Percentiles rank a stretch among this genome's conserved stretches.
Conservation (phyloP, 2,113 vertebrate genomes). For the Hiodon alosoides region DNA sequence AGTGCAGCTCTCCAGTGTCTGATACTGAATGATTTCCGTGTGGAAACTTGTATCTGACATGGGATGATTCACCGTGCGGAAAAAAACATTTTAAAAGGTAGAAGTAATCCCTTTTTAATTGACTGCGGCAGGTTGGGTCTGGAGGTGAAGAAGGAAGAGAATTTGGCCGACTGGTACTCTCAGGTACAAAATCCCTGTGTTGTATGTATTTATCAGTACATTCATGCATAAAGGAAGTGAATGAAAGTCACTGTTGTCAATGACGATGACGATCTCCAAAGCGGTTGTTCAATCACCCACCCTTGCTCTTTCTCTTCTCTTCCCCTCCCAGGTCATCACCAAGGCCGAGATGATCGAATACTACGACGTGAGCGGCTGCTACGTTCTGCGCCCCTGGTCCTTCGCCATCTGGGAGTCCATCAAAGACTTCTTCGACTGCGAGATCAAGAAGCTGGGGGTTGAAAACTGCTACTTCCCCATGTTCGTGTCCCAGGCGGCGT, state of each 20-base stretch:
- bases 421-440: conserved; percentile 83
- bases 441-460: conserved; percentile 93
- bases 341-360: conserved; percentile 98
- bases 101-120: conserved; percentile 10
- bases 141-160: conserved; percentile 94
- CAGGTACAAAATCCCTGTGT: conserved; percentile 63
- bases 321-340: conserved; percentile 80
- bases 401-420: conserved; percentile 89
- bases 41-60: too few relatives aligned
- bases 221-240: too few relatives aligned
- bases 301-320: background rate
- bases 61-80: background rate
- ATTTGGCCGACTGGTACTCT: conserved; percentile 93
- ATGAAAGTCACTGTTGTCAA: too few relatives aligned
- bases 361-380: conserved; percentile 96
- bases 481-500: conserved; percentile 90
- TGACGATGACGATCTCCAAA: too few relatives aligned
- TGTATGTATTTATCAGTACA: too few relatives aligned
- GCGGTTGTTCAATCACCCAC: background rate
- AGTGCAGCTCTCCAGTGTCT: too few relatives aligned
- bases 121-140: conserved; percentile 73
- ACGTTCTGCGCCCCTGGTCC: conserved; percentile 92
- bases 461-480: conserved; percentile 99
- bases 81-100: background rate
- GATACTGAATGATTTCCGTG: too few relatives aligned